Evolutionary conservation across 2,113 vertebrate genomes (phyloP), one percentile per base, ranked within the genome.

Genomic region (Grallaria varia): DNA sequence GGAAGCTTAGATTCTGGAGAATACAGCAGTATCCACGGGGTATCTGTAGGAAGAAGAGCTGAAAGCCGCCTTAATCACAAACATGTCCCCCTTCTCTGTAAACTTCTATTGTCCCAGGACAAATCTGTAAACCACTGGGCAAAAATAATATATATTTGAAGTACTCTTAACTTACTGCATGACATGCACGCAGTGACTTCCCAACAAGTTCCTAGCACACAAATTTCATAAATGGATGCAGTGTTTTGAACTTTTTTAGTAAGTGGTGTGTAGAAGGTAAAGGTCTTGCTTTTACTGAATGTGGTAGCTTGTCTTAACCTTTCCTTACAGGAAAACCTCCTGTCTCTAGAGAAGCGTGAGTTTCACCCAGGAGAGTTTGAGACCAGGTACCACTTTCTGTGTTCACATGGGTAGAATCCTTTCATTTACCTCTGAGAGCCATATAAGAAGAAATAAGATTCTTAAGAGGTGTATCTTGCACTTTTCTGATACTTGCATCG

Each of bases 11-110:
- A 85, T 92, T 72, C 72, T 95, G 82, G 86, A 96, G 92, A 94
- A 95, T 94, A 95, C 84, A 95, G 89, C 58, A 81, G 62, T 78
- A 93, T 94, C 85, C 90, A 90, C 52, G 19, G 95, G 95, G 90
- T 95, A 89, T 94, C 96, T 89, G 88, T 94, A 94, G 91, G 95
- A 94, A 95, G 85, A 96, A 90, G 91, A 95, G 84, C 93, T 72
- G 82, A 84, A 94, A 94, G 71, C 35, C 0, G 27, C 69, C 93
- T 94, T 84, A 94, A 96, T 94, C 89, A 79, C 52, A 80, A 79
- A 83, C 69, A 55, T 90, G 40, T 90, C 66, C 12, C 71, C 44
- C 40, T 88, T 74, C 78, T 78, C 63, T 75, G 28, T 83, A 92
- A 92, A 90, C 8, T 71, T 84, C 80, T 89, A 59, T 95, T 95